Evolutionary conservation across 2,113 vertebrate species (phyloP).

Genomic region (Siniperca chuatsi): DNA sequence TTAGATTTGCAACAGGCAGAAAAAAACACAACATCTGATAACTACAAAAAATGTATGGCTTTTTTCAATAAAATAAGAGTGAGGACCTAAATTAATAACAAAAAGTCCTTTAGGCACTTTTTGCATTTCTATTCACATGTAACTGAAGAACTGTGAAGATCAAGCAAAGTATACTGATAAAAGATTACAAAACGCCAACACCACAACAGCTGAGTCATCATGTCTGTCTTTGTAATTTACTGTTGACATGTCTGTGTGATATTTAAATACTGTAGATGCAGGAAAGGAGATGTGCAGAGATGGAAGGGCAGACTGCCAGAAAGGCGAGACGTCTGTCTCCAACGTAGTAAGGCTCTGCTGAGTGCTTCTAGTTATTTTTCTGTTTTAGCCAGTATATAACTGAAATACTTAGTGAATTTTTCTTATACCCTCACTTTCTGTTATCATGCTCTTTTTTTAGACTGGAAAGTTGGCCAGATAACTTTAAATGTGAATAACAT

Average conservation of each 20-base stretch:
- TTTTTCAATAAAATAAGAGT: neutral
- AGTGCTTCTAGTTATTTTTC: neutral
- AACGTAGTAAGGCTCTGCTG: neutral
- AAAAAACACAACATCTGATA: neutral
- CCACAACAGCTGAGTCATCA: neutral
- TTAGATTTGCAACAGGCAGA: neutral
- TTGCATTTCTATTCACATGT: neutral
- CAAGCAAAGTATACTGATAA: neutral
- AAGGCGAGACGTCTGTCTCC: neutral
- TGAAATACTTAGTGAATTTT: neutral
- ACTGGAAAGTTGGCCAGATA: neutral
- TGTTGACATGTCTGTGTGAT: neutral
- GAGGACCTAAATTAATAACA: neutral
- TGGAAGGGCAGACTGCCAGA: neutral
- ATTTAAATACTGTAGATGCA: constrained; percentile 1
- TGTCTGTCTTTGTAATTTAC: neutral
- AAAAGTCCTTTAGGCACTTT: neutral
- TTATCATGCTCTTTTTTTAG: neutral
- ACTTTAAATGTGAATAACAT: neutral
- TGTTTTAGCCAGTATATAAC: neutral
- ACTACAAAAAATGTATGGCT: neutral
- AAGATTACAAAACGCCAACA: neutral
- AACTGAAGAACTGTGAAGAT: neutral
- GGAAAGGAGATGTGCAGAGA: neutral
- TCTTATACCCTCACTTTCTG: neutral